Evolutionary conservation across 1,140 invertebrate species (phyloP), one percentile per base, ranked within the genome.

Genomic region (Sweltsa coloradensis): DNA sequence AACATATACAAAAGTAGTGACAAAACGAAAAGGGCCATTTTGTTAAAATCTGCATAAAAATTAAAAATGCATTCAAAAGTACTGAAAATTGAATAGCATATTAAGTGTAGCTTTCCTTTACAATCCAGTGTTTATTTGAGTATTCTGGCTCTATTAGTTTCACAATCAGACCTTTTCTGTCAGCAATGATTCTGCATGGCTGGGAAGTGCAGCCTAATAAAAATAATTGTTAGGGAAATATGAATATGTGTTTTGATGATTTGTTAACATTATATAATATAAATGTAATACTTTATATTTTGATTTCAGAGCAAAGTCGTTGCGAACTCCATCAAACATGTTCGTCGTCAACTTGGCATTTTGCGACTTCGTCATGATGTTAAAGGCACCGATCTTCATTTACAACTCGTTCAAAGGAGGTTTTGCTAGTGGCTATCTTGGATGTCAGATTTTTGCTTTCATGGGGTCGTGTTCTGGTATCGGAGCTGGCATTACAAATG

Each of bases 321-420:
- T 94, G 41, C 71, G 86, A 53, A 93, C 89, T 1, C 85, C 90
- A 13, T 91, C 89, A 6, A 94, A 94, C 57, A 80, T 92, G 65
- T 84, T 93, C 48, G 85, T 93, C 3, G 73, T 93, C 4, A 90
- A 91, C 60, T 64, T 93, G 58, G 88, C 89, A 5, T 68, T 92
- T 26, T 80, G 83, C 51, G 89, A 93, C 61, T 85, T 90, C 56
- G 69, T 87, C 14, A 91, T 89, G 86, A 88, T 89, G 81, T 57
- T 80, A 2, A 89, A 89, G 66, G 77, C 85, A 1, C 87, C 87
- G 0, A 79, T 90, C 53, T 88, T 90, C 61, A 88, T 91, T 52
- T 86, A 86, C 60, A 89, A 89, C 59, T 87, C 84, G 3, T 83
- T 86, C 48, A 74, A 84, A 60, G 72, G 75, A 22, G 86, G 85